Evolutionary conservation across 2,113 vertebrate genomes (phyloP).

Genomic region (Crotalus helleri): DNA sequence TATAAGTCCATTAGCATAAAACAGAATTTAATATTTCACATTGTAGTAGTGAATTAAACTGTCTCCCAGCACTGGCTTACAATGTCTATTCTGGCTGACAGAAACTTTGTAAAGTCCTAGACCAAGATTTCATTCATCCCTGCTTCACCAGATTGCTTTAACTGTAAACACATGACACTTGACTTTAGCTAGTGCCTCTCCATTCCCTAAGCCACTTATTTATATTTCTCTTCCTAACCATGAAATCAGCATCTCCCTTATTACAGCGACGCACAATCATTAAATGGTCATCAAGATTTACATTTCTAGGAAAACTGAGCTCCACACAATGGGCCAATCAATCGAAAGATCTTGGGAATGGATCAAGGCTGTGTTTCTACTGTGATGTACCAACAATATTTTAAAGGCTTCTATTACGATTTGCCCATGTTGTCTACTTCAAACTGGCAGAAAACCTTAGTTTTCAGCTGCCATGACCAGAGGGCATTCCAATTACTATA

Average conservation of each 20-base stretch:
- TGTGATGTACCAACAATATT: not conserved
- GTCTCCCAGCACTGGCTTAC: not conserved
- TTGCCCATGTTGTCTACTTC: not conserved
- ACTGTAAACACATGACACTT: not conserved
- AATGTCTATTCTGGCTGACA: not conserved
- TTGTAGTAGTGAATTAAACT: not conserved
- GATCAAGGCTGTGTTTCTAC: not conserved
- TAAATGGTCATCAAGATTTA: not conserved
- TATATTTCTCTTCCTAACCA: not conserved
- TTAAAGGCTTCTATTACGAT: not conserved
- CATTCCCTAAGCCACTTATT: rapidly evolving
- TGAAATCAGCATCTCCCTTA: not conserved
- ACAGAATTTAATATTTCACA: not conserved
- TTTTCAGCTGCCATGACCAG: not conserved
- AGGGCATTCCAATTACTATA: not conserved
- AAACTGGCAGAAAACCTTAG: not conserved
- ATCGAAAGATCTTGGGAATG: not conserved
- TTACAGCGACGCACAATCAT: not conserved
- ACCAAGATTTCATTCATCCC: not conserved
- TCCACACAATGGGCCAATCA: not conserved
- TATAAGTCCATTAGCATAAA: not conserved
- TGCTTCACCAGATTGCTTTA: not conserved
- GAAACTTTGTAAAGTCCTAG: not conserved
- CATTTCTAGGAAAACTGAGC: not conserved
- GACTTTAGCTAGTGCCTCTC: not conserved